Conservation (phyloP, 2,888 invertebrate genomes). For the Drosophila anomelani region DNA sequence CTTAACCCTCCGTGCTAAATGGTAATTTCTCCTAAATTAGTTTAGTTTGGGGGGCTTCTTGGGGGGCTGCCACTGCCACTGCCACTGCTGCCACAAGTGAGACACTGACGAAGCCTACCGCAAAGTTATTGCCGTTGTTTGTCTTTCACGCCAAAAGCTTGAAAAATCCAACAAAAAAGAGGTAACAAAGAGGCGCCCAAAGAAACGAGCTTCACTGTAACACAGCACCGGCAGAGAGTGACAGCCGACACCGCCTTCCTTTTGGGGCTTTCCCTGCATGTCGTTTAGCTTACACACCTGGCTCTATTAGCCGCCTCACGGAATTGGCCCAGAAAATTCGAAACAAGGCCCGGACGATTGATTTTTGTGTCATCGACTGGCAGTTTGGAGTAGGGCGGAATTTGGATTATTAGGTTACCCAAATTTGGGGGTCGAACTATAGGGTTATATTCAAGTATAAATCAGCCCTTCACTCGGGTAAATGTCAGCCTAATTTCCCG, state of each 20-base stretch:
- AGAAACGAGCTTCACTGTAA: conserved; percentile 11
- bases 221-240: conserved; percentile 31
- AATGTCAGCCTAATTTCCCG: conserved; percentile 1
- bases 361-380: conserved; percentile 56
- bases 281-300: conserved; percentile 30
- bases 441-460: neutral
- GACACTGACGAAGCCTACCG: conserved; percentile 62
- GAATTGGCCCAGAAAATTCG: conserved; percentile 76
- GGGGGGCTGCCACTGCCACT: neutral
- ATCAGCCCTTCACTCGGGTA: conserved; percentile 4
- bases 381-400: conserved; percentile 13
- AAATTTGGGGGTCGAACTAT: conserved; percentile 31
- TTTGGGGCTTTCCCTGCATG: conserved; percentile 2
- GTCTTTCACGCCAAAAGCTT: conserved; percentile 56
- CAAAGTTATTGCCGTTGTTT: conserved; percentile 62
- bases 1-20: conserved; percentile 8
- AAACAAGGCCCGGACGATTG: conserved; percentile 57
- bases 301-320: conserved; percentile 25
- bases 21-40: conserved; percentile 5
- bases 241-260: conserved; percentile 38
- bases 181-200: conserved; percentile 12
- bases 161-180: conserved; percentile 48
- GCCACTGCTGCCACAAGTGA: conserved; percentile 9
- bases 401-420: conserved; percentile 55
- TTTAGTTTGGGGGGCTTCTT: neutral